Conservation (phyloP, 92 coral and sea anemone genomes). For the Bergia puertoricense region DNA sequence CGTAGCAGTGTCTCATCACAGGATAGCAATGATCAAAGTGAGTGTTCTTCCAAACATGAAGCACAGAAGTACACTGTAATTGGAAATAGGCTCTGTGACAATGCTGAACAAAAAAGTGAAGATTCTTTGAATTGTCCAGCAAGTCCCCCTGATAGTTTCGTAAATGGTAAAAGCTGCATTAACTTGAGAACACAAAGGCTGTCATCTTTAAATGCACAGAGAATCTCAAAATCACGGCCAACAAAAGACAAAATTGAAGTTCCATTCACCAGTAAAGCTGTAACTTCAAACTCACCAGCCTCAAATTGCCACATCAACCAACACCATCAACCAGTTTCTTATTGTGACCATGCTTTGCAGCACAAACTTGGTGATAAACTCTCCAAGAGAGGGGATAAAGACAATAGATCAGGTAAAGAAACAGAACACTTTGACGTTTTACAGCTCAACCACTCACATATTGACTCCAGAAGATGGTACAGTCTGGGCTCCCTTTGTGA, state of each 20-base stretch:
- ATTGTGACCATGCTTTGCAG: not conserved
- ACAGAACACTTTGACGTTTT: not conserved
- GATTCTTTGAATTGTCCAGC: not conserved
- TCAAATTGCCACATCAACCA: not conserved
- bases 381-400: not conserved
- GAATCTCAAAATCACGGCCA: not conserved
- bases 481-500: constrained; percentile 43
- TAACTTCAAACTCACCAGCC: not conserved
- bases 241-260: not conserved
- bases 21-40: not conserved
- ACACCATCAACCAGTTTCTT: not conserved
- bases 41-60: not conserved
- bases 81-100: not conserved
- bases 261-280: not conserved
- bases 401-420: not conserved
- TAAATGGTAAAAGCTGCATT: not conserved
- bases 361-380: not conserved
- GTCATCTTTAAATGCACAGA: not conserved
- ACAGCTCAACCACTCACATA: constrained; percentile 15
- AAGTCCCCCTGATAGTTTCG: not conserved
- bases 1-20: constrained; percentile 22
- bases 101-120: not conserved
- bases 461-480: constrained; percentile 41
- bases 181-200: not conserved
- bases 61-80: not conserved